phyloP scores from a whole-genome alignment of 2,113 vertebrate genomes.

The Paradoxurus hermaphroditus region DNA sequence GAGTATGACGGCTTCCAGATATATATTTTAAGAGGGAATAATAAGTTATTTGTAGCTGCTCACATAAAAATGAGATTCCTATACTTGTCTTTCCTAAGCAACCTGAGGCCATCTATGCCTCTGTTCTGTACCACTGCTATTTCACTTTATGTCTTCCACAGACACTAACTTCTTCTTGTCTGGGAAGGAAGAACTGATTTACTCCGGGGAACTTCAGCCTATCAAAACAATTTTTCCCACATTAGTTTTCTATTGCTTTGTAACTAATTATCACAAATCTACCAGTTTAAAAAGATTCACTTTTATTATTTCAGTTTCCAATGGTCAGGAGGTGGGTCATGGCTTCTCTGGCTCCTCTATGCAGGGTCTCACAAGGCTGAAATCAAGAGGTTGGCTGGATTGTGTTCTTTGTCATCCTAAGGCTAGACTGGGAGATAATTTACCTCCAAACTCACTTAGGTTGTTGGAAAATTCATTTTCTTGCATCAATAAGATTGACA shows the following conservation, averaged over 20 bases:
- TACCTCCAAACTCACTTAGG: neutral
- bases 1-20: neutral
- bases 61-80: neutral
- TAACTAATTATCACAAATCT: neutral
- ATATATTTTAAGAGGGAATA: neutral
- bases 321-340: neutral
- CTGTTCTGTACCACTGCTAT: neutral
- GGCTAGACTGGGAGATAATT: neutral
- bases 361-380: neutral
- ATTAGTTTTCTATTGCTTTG: neutral
- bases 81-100: neutral
- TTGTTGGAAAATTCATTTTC: neutral
- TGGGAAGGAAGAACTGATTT: neutral
- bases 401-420: neutral
- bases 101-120: neutral
- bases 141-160: neutral
- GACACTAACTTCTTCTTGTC: neutral
- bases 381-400: neutral
- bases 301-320: neutral
- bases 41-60: neutral
- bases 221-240: neutral
- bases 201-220: neutral
- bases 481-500: neutral
- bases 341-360: neutral
- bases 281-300: neutral